A percentile compares a stretch with the other conserved stretches of the same genome.
Evolutionary conservation across 2,113 vertebrate genomes (phyloP).

Genomic region (Picathartes gymnocephalus): DNA sequence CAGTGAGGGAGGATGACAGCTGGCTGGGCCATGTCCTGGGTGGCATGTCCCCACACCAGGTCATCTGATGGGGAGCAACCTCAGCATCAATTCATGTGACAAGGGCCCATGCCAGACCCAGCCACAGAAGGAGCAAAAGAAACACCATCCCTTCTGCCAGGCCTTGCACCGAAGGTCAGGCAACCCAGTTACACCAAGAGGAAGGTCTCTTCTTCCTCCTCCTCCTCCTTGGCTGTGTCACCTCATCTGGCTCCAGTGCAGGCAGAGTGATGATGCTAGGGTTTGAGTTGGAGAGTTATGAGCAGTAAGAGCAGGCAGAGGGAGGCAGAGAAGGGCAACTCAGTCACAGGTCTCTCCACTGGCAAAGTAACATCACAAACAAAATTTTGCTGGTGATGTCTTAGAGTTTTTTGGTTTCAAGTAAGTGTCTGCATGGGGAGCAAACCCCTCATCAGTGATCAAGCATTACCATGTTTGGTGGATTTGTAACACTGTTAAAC

Average conservation of each 20-base stretch:
- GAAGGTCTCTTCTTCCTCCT: neutral
- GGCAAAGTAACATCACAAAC: neutral
- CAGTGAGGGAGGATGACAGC: rapidly evolving
- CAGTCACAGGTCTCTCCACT: neutral
- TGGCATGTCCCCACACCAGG: neutral
- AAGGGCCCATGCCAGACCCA: neutral
- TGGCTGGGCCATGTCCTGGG: neutral
- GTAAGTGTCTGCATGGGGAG: neutral
- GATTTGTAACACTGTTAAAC: neutral
- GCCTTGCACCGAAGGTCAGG: neutral
- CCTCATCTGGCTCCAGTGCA: rapidly evolving
- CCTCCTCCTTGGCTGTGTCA: neutral
- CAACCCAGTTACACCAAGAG: rapidly evolving
- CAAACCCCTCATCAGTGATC: neutral
- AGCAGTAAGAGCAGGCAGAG: neutral
- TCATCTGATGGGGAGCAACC: neutral
- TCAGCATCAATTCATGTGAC: neutral
- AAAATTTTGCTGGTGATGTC: neutral
- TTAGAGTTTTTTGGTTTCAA: neutral
- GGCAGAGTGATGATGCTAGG: neutral
- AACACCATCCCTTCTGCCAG: neutral
- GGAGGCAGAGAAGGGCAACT: neutral
- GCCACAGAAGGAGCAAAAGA: neutral
- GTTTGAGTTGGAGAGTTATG: rapidly evolving
- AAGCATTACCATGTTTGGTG: neutral